Evolutionary conservation across 2,113 vertebrate species (phyloP), one percentile per base, ranked within the genome.

Genomic region (Hydrochoerus hydrochaeris): DNA sequence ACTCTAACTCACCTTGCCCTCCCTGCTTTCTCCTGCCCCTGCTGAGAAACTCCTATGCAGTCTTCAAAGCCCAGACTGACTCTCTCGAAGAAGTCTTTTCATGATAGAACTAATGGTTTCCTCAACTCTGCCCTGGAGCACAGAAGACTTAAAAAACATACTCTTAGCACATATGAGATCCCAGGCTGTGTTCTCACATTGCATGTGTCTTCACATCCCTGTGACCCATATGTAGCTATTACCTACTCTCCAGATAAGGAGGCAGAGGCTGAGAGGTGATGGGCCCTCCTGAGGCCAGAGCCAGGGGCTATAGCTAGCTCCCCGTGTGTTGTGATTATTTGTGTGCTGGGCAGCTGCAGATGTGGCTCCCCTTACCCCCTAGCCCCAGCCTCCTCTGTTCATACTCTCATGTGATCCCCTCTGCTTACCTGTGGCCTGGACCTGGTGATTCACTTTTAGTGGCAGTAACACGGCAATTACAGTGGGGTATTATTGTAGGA

Each of bases 341-440:
- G 1, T n/a, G 3, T 62, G 62, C 44, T 24, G n/a, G n/a, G 71
- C 10, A 54, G 17, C 44, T 63, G 60, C 54, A 19, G 4, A 62
- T n/a, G 14, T 5, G 67, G 30, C 4, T 17, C 5, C 54, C 60
- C 4, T 1, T 11, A 0, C 5, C 54, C 60, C 4, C 2, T 11
- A 0, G 2, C 1, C 44, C 41, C 73, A 0, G 5, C 3, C 44
- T 49, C 54, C 87, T 57, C 7, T 9, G 7, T 46, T 58, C 83
- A 11, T 12, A 78, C 9, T 3, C 20, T 41, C 13, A 6, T 4
- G 3, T 71, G 16, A 44, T 35, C 69, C n/a, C 58, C 71, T 62
- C 44, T 35, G 24, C 44, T 65, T 13, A 20, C 58, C 12, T 32
- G 38, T 49, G 3, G 30, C 67, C 28, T 54, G 26, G 19, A 60